A percentile compares a stretch with the other conserved stretches of the same genome.
Conservation (phyloP, 2,113 vertebrate species). For the Passer domesticus region DNA sequence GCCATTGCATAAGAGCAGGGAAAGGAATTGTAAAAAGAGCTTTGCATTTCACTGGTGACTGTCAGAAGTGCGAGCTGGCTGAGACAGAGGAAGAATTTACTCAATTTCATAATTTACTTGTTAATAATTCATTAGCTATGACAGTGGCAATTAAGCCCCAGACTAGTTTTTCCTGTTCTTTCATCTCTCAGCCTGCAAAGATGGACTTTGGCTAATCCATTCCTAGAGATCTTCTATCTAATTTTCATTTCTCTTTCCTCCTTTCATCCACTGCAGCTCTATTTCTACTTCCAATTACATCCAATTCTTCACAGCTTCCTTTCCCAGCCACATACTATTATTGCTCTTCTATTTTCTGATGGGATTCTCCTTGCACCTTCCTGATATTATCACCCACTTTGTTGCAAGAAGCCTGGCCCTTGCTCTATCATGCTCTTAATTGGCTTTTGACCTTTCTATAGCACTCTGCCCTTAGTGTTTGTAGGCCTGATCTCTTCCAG, state of each 20-base stretch:
- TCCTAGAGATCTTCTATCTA: background rate
- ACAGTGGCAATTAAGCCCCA: conserved; percentile 4
- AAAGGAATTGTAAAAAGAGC: background rate
- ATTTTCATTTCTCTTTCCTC: conserved; percentile 1
- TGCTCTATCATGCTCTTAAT: background rate
- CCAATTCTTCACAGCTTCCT: conserved; percentile 10
- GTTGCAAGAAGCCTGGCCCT: background rate
- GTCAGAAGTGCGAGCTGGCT: background rate
- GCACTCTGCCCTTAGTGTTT: background rate
- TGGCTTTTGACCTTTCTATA: background rate
- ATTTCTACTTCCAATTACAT: background rate
- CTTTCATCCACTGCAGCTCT: background rate
- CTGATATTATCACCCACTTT: background rate
- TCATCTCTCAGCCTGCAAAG: background rate
- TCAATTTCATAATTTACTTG: conserved; percentile 37
- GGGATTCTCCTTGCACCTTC: background rate
- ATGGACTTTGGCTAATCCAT: conserved; percentile 21
- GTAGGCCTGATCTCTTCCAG: background rate
- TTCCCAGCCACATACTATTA: background rate
- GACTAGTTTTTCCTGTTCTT: background rate
- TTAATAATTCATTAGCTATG: conserved; percentile 58
- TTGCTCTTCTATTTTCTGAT: background rate
- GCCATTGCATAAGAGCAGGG: background rate
- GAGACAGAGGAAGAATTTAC: conserved; percentile 28
- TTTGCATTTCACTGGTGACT: background rate